Base-by-base conservation (phyloP, 2,113 vertebrate genomes). In the Hirundichthys speculiger region DNA sequence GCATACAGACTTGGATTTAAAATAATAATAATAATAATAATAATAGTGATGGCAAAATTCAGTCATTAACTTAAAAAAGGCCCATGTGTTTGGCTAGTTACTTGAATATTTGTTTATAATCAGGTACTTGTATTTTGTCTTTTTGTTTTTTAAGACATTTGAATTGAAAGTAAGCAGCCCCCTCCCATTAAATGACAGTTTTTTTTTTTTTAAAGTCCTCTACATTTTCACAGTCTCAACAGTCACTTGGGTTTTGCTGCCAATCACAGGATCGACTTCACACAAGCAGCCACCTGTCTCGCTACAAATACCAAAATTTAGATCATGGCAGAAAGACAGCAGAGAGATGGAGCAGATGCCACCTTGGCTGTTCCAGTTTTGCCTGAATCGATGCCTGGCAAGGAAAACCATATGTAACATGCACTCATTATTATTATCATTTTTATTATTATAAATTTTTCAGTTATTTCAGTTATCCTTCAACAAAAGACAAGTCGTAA, bases 281-380 rank as follows among this genome's bases (percentile, higher is more conserved):
- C 64, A 75, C 53, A 68, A 70, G 60, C 55, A 41, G 80, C 38
- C 64, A 76, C 69, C 60, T 77, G 67, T 63, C 50, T 20, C 21
- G 57, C 64, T 66, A 60, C 51, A 62, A 56, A 77, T 66, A 69
- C 19, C 65, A 55, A 38, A 25, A 69, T 34, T 49, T 63, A 65
- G 19, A 41, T 24, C 63, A 77, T 59, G 27, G 22, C 25, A 46
- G 47, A 39, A 30, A 57, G 48, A 20, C 55, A 16, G 50, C 20
- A 42, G 13, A 53, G 43, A 40, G 56, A 53, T 27, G 11, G 74
- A 63, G 64, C 71, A 74, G 51, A 69, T 77, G 59, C 53, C 70
- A 59, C 55, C 20, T 61, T 38, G 21, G 24, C 13, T 57, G 13
- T 13, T 34, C 30, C 11, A 7, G 20, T 42, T 60, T 38, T 12